Evolutionary conservation across 2,797 vertebrate species (phyloP), one percentile per base, ranked within the genome.

Genomic region (Onychomys leucogaster): DNA sequence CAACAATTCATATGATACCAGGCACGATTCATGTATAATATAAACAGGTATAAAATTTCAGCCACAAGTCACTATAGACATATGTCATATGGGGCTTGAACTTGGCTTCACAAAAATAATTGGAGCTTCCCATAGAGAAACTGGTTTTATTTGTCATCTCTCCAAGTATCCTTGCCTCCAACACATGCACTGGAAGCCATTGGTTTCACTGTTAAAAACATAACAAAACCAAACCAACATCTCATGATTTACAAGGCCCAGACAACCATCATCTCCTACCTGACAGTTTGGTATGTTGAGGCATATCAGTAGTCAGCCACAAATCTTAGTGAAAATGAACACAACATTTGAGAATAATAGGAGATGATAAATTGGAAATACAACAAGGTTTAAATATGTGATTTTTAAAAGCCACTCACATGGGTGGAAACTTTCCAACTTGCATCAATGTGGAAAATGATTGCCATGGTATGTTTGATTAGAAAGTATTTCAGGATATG

Each of bases 1-100:
- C 93, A 88, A 80, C 97, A 95, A 94, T 97, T 89, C 96, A 97
- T 92, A 95, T 81, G 97, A 97, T 96, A 95, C 97, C 46, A 83
- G 80, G 69, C 59, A 11, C 73, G 61, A 97, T 97, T 98, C 97
- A 98, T 98, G 96, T 97, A 97, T 97, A 98, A 97, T 98, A 97
- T 94, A 97, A 95, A 90, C 97, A 97, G 97, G 98, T 97, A 46
- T 97, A 97, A 96, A 83, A 93, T 98, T 97, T 97, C 97, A 98
- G 91, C 82, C 93, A 63, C 94, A 90, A 96, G 97, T 97, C 93
- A 94, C 76, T 97, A 90, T 41, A 81, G 96, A 96, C 78, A 96
- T 97, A 97, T 96, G 96, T 71, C 73, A 43, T 76, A 59, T 7
- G 80, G 81, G 57, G 65, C 87, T 88, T 95, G 55, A 92, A 95